These are phyloP conservation scores for Drosophila sucinea DNA, from an alignment of 1,140 invertebrate species.

Conservation along the genomic window DNA sequence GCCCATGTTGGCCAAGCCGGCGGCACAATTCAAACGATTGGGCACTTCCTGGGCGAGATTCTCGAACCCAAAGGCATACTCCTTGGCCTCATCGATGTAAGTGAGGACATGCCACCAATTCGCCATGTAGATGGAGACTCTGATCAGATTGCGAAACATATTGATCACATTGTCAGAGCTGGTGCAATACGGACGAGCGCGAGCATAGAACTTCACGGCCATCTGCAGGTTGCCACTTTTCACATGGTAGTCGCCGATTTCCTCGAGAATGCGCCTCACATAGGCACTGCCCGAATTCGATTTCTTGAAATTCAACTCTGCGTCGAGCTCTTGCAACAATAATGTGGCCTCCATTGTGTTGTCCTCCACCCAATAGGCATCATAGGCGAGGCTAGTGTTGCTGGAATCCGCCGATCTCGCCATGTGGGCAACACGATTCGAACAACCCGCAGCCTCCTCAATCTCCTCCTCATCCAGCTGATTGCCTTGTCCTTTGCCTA, in stretches of 20 bases:
- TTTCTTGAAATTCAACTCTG: slow-evolving; percentile 64
- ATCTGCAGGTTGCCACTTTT: slow-evolving; percentile 59
- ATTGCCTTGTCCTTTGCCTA: neutral
- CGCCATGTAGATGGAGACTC: slow-evolving; percentile 63
- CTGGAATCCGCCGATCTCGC: neutral
- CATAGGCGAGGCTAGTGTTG: slow-evolving; percentile 18
- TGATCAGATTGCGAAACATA: slow-evolving; percentile 61
- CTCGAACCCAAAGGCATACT: slow-evolving; percentile 52
- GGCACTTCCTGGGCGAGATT: slow-evolving; percentile 41
- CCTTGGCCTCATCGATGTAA: slow-evolving; percentile 67
- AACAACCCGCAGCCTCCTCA: neutral
- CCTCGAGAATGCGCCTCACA: slow-evolving; percentile 58
- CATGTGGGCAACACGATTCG: neutral
- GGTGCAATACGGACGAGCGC: slow-evolving; percentile 60
- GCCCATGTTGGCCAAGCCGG: slow-evolving; percentile 58
- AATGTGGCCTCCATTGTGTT: slow-evolving; percentile 58
- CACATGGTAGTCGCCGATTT: slow-evolving; percentile 66
- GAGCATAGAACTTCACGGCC: slow-evolving; percentile 63
- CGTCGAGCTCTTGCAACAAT: slow-evolving; percentile 62
- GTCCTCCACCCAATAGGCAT: slow-evolving; percentile 44
- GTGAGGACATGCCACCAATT: slow-evolving; percentile 71
- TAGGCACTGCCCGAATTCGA: slow-evolving; percentile 52
- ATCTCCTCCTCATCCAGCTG: neutral
- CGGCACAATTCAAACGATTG: slow-evolving; percentile 47
- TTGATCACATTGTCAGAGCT: slow-evolving; percentile 61